phyloP scores from a whole-genome alignment of 2,113 vertebrate genomes.

The Fukomys damarensis region DNA sequence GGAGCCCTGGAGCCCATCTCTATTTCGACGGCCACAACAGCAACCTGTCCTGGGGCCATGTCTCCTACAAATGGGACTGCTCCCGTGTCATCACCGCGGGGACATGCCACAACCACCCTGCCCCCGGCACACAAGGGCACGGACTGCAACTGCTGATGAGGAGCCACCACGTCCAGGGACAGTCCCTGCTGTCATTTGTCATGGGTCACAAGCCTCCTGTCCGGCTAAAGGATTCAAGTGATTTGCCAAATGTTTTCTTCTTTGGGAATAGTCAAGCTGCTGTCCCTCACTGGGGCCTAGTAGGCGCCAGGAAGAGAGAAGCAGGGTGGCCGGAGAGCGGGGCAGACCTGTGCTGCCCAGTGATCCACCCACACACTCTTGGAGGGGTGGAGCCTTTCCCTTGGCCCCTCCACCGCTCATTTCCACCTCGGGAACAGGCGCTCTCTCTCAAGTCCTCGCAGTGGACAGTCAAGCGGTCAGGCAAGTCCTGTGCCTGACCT shows the following conservation, averaged over 20 bases:
- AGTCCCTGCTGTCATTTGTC: constrained; percentile 54
- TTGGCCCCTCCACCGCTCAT: constrained; percentile 52
- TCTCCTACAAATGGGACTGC: constrained; percentile 10
- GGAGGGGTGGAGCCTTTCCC: constrained; percentile 38
- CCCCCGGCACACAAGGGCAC: no score
- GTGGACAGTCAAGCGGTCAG: no score
- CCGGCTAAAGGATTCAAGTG: constrained; percentile 69
- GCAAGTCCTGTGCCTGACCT: neutral
- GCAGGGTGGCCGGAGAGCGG: neutral
- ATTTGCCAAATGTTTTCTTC: constrained; percentile 65
- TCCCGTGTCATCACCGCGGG: neutral
- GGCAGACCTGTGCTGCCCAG: neutral
- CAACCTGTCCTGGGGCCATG: neutral
- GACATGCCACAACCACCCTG: neutral
- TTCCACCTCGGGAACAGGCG: constrained; percentile 2
- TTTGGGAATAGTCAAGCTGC: neutral
- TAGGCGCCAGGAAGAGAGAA: no score
- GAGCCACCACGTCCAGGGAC: neutral
- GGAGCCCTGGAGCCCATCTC: constrained; percentile 76
- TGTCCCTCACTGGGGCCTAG: constrained; percentile 39
- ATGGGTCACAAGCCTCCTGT: constrained; percentile 55
- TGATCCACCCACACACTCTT: neutral
- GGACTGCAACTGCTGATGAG: neutral
- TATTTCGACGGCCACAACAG: constrained; percentile 76
- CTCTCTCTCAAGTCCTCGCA: neutral